Base-by-base conservation (phyloP, 2,797 vertebrate species). In the Caiman crocodilus region DNA sequence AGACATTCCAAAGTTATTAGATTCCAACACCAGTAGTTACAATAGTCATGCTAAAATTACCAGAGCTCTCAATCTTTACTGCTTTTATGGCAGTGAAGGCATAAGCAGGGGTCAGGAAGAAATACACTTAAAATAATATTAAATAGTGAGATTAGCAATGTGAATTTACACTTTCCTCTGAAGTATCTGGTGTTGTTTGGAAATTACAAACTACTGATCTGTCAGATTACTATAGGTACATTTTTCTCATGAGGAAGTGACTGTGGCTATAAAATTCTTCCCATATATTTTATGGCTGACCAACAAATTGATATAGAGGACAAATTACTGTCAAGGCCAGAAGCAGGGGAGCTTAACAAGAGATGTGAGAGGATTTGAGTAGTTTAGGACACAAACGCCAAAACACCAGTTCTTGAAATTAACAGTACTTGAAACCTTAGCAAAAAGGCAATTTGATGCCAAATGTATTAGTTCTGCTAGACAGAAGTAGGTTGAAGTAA, bases 111-210 rank as follows among this genome's bases (percentile, higher is more conserved):
- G 61, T 60, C 11, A 59, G 17, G 32, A 87, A 21, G 61, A 14
- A 78, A 71, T 26, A 9, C 12, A 2, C 1, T 1, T 15, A 14
- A 25, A 23, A 23, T 50, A 42, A 7, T 42, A 14, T 23, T 42
- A 17, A 9, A 61, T 2, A 28, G 32, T 57, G 21, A 74, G 8
- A 35, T 73, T 23, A 73, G 35, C 42, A 13, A 15, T 42, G 13
- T 0, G 1, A 42, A 57, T 13, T 57, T 64, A 57, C 13, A 42
- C 26, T 17, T 58, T 3, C 2, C 9, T 9, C 3, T 13, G 73
- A 58, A 61, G 15, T 73, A 15, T 42, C 69, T 50, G 69, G 12
- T 63, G 67, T 23, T 25, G 20, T 13, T 60, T 84, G 25, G 3
- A 69, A 32, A 20, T 76, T 7, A 13, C 20, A 56, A 35, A 18